Evolutionary conservation across 1,140 invertebrate species (phyloP), one percentile per base, ranked within the genome.

Genomic region (Nasonia longicornis): DNA sequence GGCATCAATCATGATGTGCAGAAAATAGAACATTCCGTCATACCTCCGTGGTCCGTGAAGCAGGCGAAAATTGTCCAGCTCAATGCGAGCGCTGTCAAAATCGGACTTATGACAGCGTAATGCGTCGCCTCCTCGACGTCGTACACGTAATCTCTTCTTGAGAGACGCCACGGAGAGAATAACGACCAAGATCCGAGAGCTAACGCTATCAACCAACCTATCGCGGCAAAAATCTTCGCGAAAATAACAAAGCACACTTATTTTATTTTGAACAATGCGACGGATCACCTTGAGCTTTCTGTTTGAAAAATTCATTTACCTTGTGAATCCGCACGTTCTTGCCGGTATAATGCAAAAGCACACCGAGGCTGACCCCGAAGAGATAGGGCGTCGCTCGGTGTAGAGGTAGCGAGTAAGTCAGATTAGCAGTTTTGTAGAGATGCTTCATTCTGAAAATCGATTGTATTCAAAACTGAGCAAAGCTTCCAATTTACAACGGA

Each of bases 11-110:
- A 52, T 48, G 0, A 38, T 38, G 7, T 38, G 35, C 48, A 20
- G 6, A 69, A 69, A 69, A 69, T 31, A 4, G 0, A 26, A 58
- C 7, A 7, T 58, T 7, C 16, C 10, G 1, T 70, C 73, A 42
- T 83, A 94, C 94, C 93, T 88, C 91, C 92, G 83, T 92, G 87
- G 70, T 92, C 91, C 14, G 92, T 93, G 81, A 92, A 92, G 67
- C 93, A 94, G 12, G 92, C 92, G 85, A 94, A 93, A 73, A 94
- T 92, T 2, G 92, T 84, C 95, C 95, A 95, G 45, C 92, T 92
- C 4, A 95, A 85, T 4, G 92, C 91, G 3, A 94, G 71, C 10
- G 93, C 90, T 81, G 93, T 93, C 1, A 93, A 88, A n/a, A 95
- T 88, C 16, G 94, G 94, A 80, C 93, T 92, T 83, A 94, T 89